Evolutionary conservation across 64 coral and sea anemone species (phyloP).

Genomic region (Dendronephthya gigantea): DNA sequence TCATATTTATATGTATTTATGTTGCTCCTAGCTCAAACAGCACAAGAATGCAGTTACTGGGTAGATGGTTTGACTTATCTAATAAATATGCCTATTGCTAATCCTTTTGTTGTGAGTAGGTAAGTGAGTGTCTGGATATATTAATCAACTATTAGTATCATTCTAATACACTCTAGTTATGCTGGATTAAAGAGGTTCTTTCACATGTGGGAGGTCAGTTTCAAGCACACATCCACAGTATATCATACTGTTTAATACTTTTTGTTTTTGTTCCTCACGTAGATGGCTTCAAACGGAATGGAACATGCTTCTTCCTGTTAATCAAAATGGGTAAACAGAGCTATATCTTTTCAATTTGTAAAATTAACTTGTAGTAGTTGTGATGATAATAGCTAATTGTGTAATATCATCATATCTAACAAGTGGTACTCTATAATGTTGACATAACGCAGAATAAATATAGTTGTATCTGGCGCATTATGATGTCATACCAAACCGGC

Average conservation of each 20-base stretch:
- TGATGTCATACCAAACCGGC: too few species aligned
- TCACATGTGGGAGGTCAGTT: too few species aligned
- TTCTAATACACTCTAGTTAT: neutral
- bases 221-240: too few species aligned
- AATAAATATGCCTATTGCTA: neutral
- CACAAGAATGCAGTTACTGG: conserved; percentile 3
- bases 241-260: neutral
- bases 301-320: neutral
- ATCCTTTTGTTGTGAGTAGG: neutral
- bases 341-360: too few species aligned
- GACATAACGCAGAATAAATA: too few species aligned
- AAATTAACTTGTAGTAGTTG: too few species aligned
- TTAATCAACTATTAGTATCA: neutral
- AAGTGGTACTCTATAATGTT: too few species aligned
- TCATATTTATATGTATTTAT: neutral
- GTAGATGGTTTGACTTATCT: neutral
- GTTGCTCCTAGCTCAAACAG: neutral
- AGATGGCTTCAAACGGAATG: neutral
- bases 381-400: too few species aligned
- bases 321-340: neutral
- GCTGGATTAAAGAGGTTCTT: too few species aligned
- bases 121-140: neutral
- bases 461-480: too few species aligned
- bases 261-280: neutral
- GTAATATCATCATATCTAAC: neutral